Evolutionary conservation across 64 coral and sea anemone genomes (phyloP), one percentile per base, ranked within the genome.

Genomic region (Orbicella faveolata): DNA sequence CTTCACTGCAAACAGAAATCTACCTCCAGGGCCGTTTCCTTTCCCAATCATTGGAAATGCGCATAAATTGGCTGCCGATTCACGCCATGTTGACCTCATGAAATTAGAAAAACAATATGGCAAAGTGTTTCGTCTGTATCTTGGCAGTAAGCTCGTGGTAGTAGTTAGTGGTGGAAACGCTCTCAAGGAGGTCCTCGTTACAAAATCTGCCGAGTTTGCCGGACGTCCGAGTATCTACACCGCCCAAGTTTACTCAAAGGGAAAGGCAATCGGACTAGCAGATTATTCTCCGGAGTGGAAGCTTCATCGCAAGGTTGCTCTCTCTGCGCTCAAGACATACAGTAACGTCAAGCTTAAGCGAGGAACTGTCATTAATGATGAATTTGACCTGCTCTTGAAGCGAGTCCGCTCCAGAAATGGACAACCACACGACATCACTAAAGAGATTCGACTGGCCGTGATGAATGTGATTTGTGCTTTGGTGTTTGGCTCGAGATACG

Each of bases 401-500:
- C 69, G 81, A 26, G 33, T 91, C 30, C 48, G 74, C 53, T 34
- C 9, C 54, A n/a, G 61, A 23, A 81, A 91, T 48, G 90, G 61
- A n/a, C 33, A 85, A 48, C 80, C 82, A 7, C 30, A 70, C 10
- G 34, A 55, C 8, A 78, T 89, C 51, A 76, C 75, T 36, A 87
- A 34, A 21, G 88, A 94, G 62, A 80, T 94, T 62, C 63, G 74
- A 6, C 63, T 94, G 11, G 74, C 81, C 19, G 48, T 90, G 0
- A 90, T 87, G 81, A 94, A 94, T 68, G 64, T 90, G 2, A 90
- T 94, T 20, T 94, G 93, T 36, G 72, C 80, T n/a, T 73, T 88
- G 34, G 79, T 90, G 62, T 93, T 93, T 72, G 84, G 84, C 6
- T 75, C 68, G 17, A 74, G 73, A 36, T 89, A 89, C 20, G 73